Base-by-base conservation (phyloP, 2,113 vertebrate genomes). In the Indicator indicator region DNA sequence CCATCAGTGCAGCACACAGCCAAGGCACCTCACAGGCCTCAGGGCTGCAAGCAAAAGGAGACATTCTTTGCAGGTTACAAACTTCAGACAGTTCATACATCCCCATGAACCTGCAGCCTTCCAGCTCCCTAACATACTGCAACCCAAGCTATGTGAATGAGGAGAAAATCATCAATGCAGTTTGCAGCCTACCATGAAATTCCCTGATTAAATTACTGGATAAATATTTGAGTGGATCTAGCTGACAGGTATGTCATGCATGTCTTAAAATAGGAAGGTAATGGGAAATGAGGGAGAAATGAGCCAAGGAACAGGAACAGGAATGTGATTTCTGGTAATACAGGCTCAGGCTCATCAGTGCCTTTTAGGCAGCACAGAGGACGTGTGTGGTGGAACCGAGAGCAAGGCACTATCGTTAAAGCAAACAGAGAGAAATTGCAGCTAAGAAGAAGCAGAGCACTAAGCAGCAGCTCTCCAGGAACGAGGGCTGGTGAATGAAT, bases 291-390 rank as follows among this genome's bases (percentile, higher is more conserved):
- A 88, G 79, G 59, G 70, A 90, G 86, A 95, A 97, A 91, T 60
- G 90, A 93, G 93, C 93, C 95, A 94, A 90, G 62, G 73, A 96
- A 71, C 68, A 92, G 90, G 75, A 86, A 85, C 27, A n/a, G 89
- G 94, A 94, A 91, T 90, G 93, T 83, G 48, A 94, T 91, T 95
- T 97, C 94, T 95, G 89, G 89, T 95, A 89, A 88, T 38, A 72
- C 38, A 80, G 68, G 68, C 81, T 88, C 44, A 4, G 38, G 88
- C 56, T 81, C 72, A 40, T 64, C 89, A 58, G 88, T 59, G 64
- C 54, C 80, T 80, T 92, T 83, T 74, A 63, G 91, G 91, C 89
- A 89, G 64, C 55, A 40, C 0, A 64, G 79, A 94, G 62, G 79
- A 90, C 7, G 8, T 78, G 89, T 94, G 94, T 36, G 76, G 79